Evolutionary conservation across 2,888 invertebrate species (phyloP).

Genomic region (Neelides folsomi): DNA sequence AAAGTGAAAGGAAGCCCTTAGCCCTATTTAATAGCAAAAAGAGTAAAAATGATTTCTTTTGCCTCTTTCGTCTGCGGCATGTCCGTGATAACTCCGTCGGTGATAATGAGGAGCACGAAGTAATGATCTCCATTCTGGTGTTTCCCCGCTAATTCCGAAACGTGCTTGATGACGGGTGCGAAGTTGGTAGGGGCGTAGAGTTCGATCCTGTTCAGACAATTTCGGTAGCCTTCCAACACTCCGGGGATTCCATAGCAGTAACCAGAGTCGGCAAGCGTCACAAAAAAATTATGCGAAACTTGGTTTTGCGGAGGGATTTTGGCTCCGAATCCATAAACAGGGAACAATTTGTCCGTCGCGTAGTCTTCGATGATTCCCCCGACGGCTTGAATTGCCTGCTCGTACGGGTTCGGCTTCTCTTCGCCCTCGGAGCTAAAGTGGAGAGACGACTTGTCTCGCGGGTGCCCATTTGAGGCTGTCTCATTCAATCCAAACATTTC

Average conservation of each 20-base stretch:
- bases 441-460: conserved; percentile 26
- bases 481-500: not conserved
- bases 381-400: conserved; percentile 38
- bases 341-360: conserved; percentile 43
- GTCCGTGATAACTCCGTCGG: conserved; percentile 47
- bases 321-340: conserved; percentile 41
- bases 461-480: conserved; percentile 31
- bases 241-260: conserved; percentile 39
- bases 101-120: conserved; percentile 44
- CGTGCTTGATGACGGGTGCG: conserved; percentile 43
- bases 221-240: conserved; percentile 40
- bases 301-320: conserved; percentile 41
- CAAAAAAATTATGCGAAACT: conserved; percentile 42
- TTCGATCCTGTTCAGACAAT: conserved; percentile 35
- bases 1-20: not conserved
- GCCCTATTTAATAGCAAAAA: too few relatives aligned
- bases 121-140: conserved; percentile 40
- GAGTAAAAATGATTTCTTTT: conserved; percentile 16
- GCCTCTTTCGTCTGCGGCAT: conserved; percentile 43
- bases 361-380: conserved; percentile 42
- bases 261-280: conserved; percentile 38
- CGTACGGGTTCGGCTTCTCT: conserved; percentile 37
- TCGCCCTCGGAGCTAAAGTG: conserved; percentile 27
- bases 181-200: conserved; percentile 47
- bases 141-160: conserved; percentile 37